Base-by-base conservation (phyloP, 2,113 vertebrate species). In the Istiophorus platypterus region DNA sequence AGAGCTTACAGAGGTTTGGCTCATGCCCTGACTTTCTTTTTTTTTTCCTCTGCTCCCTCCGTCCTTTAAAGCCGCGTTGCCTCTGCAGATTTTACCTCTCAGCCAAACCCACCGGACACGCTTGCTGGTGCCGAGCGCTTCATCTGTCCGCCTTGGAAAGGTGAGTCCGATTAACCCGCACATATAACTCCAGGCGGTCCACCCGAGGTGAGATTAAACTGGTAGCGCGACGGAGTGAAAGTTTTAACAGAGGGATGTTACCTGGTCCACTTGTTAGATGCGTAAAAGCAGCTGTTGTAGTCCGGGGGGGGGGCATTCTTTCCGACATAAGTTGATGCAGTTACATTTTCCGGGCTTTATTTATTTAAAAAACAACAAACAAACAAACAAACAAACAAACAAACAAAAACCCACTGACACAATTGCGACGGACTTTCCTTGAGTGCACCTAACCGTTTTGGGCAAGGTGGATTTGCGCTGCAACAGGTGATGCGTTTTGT, bases 1-100 rank as follows among this genome's bases (percentile, higher is more conserved):
- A 82, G 82, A 66, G 72, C 73, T 72, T 72, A 76, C 71, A 88
- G 82, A 82, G 84, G 83, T 88, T 92, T 94, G 92, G 93, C 91
- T 87, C 68, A 37, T 58, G 82, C 85, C 90, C 84, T 77, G 41
- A 26, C 27, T 18, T 69, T 49, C 61, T 70, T 76, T 41, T 79
- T 70, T 59, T 70, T 78, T 13, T 39, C 37, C 22, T 20, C 42
- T 49, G 41, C 84, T 75, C 65, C 51, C 69, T 84, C 78, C 37
- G 72, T 82, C 81, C 90, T 89, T 94, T 92, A 89, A 95, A 94
- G 61, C 91, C 29, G 80, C 74, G 66, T 8, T 39, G 63, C 49
- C 71, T 81, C 41, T 59, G 27, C 85, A 78, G 56, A 87, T 76
- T 82, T 78, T 51, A 88, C 82, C 71, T 88, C 76, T 84, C 49